Conservation (phyloP, 2,888 invertebrate species). For the Dascillus cervinus region DNA sequence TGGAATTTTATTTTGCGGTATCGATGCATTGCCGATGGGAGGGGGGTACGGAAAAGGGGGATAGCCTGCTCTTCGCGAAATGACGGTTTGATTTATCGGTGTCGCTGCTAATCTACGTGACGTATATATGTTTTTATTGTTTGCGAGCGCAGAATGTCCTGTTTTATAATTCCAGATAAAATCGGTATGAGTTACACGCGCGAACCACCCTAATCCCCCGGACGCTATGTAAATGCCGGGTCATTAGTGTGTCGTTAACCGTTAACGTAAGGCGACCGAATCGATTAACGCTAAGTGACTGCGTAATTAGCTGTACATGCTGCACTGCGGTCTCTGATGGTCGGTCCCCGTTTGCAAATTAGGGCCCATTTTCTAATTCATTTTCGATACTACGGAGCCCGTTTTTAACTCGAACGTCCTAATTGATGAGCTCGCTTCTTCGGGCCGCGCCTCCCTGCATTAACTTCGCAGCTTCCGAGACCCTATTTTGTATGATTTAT, state of each 20-base stretch:
- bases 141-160: slow-evolving; percentile 39
- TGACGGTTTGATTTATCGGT: slow-evolving; percentile 45
- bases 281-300: slow-evolving; percentile 48
- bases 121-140: slow-evolving; percentile 44
- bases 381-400: too few species aligned
- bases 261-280: slow-evolving; percentile 46
- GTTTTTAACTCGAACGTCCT: too few species aligned
- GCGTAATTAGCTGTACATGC: slow-evolving; percentile 45
- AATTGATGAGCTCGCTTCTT: slow-evolving; percentile 15
- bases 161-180: slow-evolving; percentile 43
- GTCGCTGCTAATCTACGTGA: slow-evolving; percentile 45
- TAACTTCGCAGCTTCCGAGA: slow-evolving; percentile 37
- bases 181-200: slow-evolving; percentile 39
- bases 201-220: slow-evolving; percentile 25
- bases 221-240: slow-evolving; percentile 42
- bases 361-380: too few species aligned
- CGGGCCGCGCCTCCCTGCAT: slow-evolving; percentile 34
- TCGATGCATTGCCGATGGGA: slow-evolving; percentile 33
- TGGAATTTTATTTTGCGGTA: slow-evolving; percentile 42
- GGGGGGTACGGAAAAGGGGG: too few species aligned
- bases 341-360: slow-evolving; percentile 31
- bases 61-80: slow-evolving; percentile 36
- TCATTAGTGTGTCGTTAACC: slow-evolving; percentile 47
- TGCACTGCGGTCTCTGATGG: slow-evolving; percentile 25
- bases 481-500: slow-evolving; percentile 53